A percentile compares a stretch with the other conserved stretches of the same genome.
These are phyloP conservation scores for Petaurus breviceps DNA, from an alignment of 2,113 vertebrate species.

Conservation along the genomic window DNA sequence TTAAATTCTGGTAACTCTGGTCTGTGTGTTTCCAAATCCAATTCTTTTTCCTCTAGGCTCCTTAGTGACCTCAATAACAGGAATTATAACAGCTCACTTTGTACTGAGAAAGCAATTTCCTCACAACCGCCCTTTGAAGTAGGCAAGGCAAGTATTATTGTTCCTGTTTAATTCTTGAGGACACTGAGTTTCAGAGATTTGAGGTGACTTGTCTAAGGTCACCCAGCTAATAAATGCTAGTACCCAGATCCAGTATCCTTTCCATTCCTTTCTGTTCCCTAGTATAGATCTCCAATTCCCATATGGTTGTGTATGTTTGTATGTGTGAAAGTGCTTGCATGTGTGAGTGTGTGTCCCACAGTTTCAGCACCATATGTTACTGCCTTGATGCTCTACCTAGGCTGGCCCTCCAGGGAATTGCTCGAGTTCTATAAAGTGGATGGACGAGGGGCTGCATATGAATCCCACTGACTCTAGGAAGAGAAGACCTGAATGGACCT, in stretches of 20 bases:
- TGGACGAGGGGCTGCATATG: slow-evolving; percentile 39
- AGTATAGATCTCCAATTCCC: background rate
- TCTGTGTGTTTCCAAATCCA: background rate
- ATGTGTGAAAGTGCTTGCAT: background rate
- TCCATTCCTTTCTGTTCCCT: background rate
- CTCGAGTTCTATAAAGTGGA: slow-evolving; percentile 39
- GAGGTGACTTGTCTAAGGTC: background rate
- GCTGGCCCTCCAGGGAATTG: slow-evolving; percentile 51
- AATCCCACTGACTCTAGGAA: slow-evolving; percentile 56
- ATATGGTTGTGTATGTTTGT: background rate
- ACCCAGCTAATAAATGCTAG: background rate
- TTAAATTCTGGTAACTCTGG: background rate
- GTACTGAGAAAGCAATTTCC: background rate
- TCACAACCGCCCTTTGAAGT: background rate
- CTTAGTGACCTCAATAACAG: background rate
- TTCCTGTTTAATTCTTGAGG: background rate
- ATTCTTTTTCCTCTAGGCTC: background rate
- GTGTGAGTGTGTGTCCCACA: background rate
- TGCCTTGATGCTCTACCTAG: slow-evolving; percentile 3
- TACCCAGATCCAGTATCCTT: background rate
- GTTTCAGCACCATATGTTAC: background rate
- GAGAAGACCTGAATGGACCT: slow-evolving; percentile 29
- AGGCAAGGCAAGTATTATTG: background rate
- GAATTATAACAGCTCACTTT: background rate
- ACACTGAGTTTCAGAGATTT: background rate